These are phyloP conservation scores for Aselliscus stoliczkanus DNA, from an alignment of 2,797 vertebrate genomes.

Conservation along the genomic window DNA sequence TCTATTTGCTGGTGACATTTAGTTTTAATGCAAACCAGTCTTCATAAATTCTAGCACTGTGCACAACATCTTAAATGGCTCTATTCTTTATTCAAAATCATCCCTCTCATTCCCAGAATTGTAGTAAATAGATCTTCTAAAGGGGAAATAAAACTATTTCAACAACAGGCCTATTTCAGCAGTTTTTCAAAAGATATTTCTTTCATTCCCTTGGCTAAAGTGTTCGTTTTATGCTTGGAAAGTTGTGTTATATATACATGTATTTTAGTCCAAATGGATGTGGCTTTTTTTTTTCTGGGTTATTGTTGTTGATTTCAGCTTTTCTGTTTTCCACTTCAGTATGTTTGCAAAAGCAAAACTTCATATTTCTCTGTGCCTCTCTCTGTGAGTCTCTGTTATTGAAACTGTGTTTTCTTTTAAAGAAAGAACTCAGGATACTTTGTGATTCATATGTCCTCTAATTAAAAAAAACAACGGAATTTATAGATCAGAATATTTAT, in stretches of 20 bases:
- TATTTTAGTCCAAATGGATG: constrained; percentile 71
- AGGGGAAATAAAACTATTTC: constrained; percentile 70
- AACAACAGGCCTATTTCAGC: constrained; percentile 72
- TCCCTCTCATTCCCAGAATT: constrained; percentile 66
- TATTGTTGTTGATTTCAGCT: constrained; percentile 66
- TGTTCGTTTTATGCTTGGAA: constrained; percentile 72
- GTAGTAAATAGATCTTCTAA: constrained; percentile 71
- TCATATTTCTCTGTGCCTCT: constrained; percentile 51
- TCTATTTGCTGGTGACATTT: constrained; percentile 56
- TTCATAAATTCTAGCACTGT: constrained; percentile 56
- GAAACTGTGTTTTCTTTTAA: constrained; percentile 39
- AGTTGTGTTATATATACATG: constrained; percentile 69
- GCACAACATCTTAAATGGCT: constrained; percentile 54
- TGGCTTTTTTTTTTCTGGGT: constrained; percentile 47
- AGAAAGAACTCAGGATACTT: background rate
- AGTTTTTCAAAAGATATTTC: constrained; percentile 71
- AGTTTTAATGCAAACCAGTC: constrained; percentile 60
- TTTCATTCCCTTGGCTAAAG: constrained; percentile 70
- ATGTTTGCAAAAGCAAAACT: constrained; percentile 67
- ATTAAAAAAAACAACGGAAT: constrained; percentile 20
- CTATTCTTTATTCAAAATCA: constrained; percentile 72
- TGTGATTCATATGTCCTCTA: background rate
- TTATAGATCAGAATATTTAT: constrained; percentile 46
- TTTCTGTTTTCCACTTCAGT: constrained; percentile 74
- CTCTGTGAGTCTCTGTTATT: constrained; percentile 56